phyloP scores from a whole-genome alignment of 2,113 vertebrate species.

The Otis tarda region DNA sequence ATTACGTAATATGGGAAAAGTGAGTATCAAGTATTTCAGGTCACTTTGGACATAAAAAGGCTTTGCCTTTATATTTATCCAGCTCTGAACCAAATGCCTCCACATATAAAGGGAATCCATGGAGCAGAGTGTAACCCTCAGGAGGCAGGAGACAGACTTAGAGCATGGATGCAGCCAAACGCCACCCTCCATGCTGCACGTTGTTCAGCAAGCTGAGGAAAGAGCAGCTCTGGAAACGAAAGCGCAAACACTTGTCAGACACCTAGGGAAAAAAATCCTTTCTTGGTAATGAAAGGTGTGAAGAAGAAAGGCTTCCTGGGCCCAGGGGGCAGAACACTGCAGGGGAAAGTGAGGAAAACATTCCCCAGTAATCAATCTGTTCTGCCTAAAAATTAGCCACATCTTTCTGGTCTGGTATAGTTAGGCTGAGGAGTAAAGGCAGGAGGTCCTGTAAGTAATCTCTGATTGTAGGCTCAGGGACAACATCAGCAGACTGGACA shows the following conservation, averaged over 20 bases:
- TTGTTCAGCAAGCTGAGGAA: neutral
- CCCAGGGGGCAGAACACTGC: fast-evolving
- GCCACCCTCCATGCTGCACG: neutral
- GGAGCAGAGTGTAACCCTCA: neutral
- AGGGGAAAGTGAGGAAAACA: neutral
- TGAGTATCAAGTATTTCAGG: neutral
- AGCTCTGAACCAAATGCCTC: neutral
- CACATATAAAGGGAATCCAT: neutral
- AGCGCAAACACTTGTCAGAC: neutral
- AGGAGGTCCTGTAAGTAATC: neutral
- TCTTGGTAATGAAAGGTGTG: neutral
- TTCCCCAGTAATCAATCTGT: neutral
- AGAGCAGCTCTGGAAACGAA: neutral
- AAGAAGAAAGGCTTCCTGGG: neutral
- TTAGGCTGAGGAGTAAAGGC: neutral
- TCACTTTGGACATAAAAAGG: neutral
- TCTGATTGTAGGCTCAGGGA: neutral
- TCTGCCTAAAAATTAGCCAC: neutral
- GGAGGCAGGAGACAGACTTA: neutral
- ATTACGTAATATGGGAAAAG: neutral
- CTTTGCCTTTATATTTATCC: neutral
- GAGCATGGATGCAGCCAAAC: neutral
- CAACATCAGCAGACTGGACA: neutral
- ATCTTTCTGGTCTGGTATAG: neutral
- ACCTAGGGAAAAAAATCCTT: neutral